phyloP scores from a whole-genome alignment of 2,113 vertebrate genomes.

The Entomyzon cyanotis region DNA sequence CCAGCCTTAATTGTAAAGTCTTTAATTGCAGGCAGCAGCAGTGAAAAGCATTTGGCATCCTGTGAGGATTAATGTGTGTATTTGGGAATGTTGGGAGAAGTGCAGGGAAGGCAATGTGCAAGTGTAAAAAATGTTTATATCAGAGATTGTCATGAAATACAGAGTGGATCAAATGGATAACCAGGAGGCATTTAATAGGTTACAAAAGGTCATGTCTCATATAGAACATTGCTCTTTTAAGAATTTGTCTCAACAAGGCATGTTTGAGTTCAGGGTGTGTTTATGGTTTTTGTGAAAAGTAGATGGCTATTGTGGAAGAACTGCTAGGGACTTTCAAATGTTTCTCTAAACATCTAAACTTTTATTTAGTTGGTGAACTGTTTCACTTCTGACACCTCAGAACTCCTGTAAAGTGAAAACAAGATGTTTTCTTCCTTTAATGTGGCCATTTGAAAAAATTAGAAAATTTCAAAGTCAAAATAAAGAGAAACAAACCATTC shows the following conservation, averaged over 20 bases:
- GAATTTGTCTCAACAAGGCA: not conserved
- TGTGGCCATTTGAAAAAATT: not conserved
- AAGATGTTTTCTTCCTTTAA: constrained; percentile 5
- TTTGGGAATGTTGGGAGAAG: not conserved
- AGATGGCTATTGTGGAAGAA: not conserved
- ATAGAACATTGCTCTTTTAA: not conserved
- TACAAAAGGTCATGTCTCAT: not conserved
- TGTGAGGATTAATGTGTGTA: not conserved
- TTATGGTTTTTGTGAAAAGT: not conserved
- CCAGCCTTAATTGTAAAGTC: not conserved
- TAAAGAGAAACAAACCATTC: not conserved
- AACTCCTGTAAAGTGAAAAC: constrained; percentile 21
- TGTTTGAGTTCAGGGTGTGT: not conserved
- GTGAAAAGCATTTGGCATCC: not conserved
- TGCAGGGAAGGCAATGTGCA: not conserved
- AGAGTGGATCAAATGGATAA: not conserved
- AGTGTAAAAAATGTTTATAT: not conserved
- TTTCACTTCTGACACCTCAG: not conserved
- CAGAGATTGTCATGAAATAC: not conserved
- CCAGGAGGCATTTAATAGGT: not conserved
- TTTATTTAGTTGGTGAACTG: not conserved
- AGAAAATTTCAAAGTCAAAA: not conserved
- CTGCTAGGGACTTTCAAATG: not conserved
- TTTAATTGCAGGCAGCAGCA: not conserved
- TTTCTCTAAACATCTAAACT: not conserved